Conservation (phyloP, 2,797 vertebrate species). For the Glyptemys insculpta region DNA sequence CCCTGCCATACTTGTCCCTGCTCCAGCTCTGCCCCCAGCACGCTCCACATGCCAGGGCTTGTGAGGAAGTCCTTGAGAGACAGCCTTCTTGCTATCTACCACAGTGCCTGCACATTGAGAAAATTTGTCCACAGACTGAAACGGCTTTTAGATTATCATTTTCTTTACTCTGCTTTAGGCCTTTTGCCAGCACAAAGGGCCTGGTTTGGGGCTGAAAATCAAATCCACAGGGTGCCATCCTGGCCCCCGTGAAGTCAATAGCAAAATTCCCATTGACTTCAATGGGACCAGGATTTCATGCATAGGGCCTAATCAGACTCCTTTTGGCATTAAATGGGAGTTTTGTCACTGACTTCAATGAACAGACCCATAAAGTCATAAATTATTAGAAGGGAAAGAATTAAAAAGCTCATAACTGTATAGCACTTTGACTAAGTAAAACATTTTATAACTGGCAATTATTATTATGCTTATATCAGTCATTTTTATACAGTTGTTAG, state of each 20-base stretch:
- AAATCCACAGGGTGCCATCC: not conserved
- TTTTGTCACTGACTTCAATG: not conserved
- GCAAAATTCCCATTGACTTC: not conserved
- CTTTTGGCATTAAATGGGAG: not conserved
- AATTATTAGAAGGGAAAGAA: not conserved
- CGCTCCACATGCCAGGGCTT: not conserved
- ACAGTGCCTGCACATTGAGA: not conserved
- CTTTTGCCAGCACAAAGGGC: not conserved
- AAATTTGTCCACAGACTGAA: no score
- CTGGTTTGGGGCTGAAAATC: not conserved
- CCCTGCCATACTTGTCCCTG: not conserved
- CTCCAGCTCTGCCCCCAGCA: not conserved
- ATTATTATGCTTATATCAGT: not conserved
- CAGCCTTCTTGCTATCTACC: not conserved
- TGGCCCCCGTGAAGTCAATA: not conserved
- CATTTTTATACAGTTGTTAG: not conserved
- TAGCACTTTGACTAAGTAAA: not conserved
- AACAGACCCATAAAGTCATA: not conserved
- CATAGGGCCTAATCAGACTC: not conserved
- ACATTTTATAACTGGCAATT: not conserved
- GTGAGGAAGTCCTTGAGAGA: not conserved
- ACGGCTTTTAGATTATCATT: no score
- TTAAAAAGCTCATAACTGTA: not conserved
- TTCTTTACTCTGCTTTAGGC: not conserved
- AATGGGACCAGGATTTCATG: not conserved